Evolutionary conservation across 2,888 invertebrate genomes (phyloP), one percentile per base, ranked within the genome.

Genomic region (Odontomyia ornata): DNA sequence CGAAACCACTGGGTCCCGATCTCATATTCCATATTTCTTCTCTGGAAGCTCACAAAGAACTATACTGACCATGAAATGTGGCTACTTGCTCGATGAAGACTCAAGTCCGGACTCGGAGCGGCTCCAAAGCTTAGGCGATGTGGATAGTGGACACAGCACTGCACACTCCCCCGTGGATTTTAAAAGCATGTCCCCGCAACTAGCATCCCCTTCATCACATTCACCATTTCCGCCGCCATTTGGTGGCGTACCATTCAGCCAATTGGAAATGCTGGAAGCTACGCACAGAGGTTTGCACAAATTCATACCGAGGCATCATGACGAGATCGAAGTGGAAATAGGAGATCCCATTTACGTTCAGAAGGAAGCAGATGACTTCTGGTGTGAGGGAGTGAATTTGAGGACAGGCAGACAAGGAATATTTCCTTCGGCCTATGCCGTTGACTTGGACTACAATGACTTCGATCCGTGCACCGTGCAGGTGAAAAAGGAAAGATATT

Each of bases 321-420:
- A 98, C 83, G 98, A 99, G 88, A 93, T 99, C 79, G 95, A 96
- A 85, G 91, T 99, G 36, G 98, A 99, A 88, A 97, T 98, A 77
- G 99, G 99, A 0, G 99, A 99, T 87, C 96, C 98, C 0, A 92
- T 99, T 80, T 97, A 98, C 85, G 97, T 99, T 81, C 95, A 96
- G 84, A 96, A 95, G 84, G 97, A 98, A 86, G 96, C 95, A 25
- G 98, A 98, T 82, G 99, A 99, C 86, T 89, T 97, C 80, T 99
- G 99, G 99, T 97, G 96, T 86, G 97, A 97, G 91, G 98, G 98
- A 65, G 95, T 98, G 0, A 99, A 99, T 88, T 89, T 99, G 81
- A 90, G 98, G 82, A 96, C 97, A 1, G 97, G 96, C 15, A 91
- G 95, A 80, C 93, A 93, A 86, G 99, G 99, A 30, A 96, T 98